Percentiles rank a stretch among this genome's conserved stretches.
Conservation (phyloP, 1,140 invertebrate genomes). For the Pseudomyrmex concolor region DNA sequence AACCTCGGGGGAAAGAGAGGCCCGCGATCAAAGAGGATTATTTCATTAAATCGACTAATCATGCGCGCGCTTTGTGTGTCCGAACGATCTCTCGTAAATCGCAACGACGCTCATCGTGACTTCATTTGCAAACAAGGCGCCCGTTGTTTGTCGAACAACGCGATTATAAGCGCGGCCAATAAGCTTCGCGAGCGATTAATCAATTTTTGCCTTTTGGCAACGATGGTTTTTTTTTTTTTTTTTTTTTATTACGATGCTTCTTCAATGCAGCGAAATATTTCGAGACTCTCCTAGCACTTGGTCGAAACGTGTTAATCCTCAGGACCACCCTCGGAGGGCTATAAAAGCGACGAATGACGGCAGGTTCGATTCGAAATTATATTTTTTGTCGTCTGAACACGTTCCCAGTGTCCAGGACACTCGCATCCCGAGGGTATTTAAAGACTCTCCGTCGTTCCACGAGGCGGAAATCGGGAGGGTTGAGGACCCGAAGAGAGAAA, state of each 20-base stretch:
- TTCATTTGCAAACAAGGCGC: constrained; percentile 36
- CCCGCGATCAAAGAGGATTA: constrained; percentile 83
- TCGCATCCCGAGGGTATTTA: constrained; percentile 84
- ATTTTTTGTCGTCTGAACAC: constrained; percentile 83
- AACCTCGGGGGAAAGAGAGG: constrained; percentile 64
- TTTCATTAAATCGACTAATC: constrained; percentile 84
- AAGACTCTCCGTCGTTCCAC: constrained; percentile 82
- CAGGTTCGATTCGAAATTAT: constrained; percentile 78
- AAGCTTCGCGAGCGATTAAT: neutral
- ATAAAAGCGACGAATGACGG: constrained; percentile 10
- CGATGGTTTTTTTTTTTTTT: no score
- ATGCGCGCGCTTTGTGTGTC: constrained; percentile 67
- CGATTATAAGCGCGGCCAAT: neutral
- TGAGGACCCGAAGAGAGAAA: neutral
- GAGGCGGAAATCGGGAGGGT: constrained; percentile 42
- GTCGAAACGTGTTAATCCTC: constrained; percentile 34
- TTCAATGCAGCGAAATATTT: no score
- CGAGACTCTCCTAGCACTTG: neutral
- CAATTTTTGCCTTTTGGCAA: neutral
- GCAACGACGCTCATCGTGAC: constrained; percentile 38
- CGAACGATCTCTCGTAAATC: constrained; percentile 60
- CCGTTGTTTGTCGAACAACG: neutral
- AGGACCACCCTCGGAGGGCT: neutral
- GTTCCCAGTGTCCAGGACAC: constrained; percentile 79
- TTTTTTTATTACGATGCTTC: no score